Evolutionary conservation across 2,113 vertebrate genomes (phyloP).

Genomic region (Rhinichthys klamathensis): DNA sequence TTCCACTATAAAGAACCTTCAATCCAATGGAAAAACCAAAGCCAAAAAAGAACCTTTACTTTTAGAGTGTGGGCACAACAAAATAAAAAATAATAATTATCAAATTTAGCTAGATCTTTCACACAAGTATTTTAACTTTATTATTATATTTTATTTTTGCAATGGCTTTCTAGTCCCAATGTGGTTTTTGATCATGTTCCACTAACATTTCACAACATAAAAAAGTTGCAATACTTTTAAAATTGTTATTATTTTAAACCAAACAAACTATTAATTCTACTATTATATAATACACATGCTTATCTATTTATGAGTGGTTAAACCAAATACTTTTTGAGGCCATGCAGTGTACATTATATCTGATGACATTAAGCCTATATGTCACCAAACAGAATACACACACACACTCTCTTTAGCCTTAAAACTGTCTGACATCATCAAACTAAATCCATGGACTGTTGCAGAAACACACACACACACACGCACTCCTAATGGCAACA

Average conservation of each 20-base stretch:
- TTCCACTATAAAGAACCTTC: too few species aligned
- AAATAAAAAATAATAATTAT: too few species aligned
- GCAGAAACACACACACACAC: conserved; percentile 35
- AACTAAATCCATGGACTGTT: conserved; percentile 33
- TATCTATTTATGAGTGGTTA: neutral
- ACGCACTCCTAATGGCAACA: conserved; percentile 45
- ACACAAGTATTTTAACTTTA: too few species aligned
- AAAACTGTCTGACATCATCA: conserved; percentile 54
- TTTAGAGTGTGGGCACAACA: too few species aligned
- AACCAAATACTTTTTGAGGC: neutral
- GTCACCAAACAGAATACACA: conserved; percentile 1
- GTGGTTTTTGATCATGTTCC: too few species aligned
- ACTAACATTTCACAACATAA: too few species aligned
- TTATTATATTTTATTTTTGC: too few species aligned
- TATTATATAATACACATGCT: neutral
- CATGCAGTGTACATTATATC: conserved; percentile 6
- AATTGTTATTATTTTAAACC: neutral
- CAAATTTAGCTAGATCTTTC: too few species aligned
- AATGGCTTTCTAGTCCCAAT: too few species aligned
- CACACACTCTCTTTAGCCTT: neutral
- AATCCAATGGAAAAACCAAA: too few species aligned
- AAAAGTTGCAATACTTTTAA: too few species aligned
- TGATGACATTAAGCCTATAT: neutral
- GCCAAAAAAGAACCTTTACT: too few species aligned
- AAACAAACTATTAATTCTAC: neutral